Evolutionary conservation across 2,797 vertebrate species (phyloP).

Genomic region (Falco peregrinus): DNA sequence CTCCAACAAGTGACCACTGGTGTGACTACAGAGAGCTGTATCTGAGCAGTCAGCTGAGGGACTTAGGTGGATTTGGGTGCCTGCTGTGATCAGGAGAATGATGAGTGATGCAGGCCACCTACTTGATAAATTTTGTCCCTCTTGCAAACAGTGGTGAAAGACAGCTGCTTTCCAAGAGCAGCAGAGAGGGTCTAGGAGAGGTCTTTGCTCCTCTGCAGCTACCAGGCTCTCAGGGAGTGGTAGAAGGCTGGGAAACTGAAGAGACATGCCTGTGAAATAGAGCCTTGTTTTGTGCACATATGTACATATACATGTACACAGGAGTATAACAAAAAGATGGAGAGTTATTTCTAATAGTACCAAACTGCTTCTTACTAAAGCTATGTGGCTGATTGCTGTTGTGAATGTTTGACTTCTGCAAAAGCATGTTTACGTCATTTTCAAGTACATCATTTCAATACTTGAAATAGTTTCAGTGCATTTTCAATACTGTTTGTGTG

Average conservation of each 20-base stretch:
- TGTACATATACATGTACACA: neutral
- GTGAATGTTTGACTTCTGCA: neutral
- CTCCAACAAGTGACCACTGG: neutral
- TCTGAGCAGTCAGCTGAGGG: neutral
- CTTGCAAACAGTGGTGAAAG: neutral
- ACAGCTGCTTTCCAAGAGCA: neutral
- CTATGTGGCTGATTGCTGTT: neutral
- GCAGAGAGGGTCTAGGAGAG: neutral
- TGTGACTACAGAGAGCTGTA: neutral
- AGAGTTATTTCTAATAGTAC: neutral
- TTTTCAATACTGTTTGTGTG: neutral
- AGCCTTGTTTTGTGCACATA: neutral
- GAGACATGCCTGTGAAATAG: neutral
- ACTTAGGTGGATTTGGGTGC: neutral
- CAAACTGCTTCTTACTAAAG: neutral
- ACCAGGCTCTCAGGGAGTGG: neutral
- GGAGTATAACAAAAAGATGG: neutral
- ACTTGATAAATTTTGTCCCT: neutral
- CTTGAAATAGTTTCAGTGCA: neutral
- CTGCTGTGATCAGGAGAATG: neutral
- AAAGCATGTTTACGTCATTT: neutral
- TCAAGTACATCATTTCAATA: neutral
- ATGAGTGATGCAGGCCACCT: neutral
- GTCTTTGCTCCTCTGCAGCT: neutral
- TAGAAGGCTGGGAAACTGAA: neutral